These are phyloP conservation scores for Myxocyprinus asiaticus DNA, from an alignment of 2,113 vertebrate genomes.

Conservation along the genomic window DNA sequence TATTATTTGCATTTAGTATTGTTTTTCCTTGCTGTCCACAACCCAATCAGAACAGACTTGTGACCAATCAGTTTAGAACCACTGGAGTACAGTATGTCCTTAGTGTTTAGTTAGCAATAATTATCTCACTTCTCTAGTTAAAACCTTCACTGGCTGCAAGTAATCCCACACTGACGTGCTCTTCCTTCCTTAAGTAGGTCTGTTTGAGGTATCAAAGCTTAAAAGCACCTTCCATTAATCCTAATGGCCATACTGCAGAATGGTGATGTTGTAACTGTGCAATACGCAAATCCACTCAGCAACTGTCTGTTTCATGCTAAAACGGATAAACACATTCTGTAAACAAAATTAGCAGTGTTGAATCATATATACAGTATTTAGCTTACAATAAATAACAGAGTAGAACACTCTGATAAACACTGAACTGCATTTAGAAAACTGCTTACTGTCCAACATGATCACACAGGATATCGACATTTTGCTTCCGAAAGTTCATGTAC, in stretches of 20 bases:
- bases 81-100: too few species aligned
- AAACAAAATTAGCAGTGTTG: too few species aligned
- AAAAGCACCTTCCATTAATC: not conserved
- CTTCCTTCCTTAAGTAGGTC: conserved; percentile 3
- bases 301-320: not conserved
- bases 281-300: not conserved
- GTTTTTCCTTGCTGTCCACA: too few species aligned
- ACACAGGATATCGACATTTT: too few species aligned
- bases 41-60: too few species aligned
- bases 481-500: too few species aligned
- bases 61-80: too few species aligned
- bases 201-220: not conserved
- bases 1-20: too few species aligned
- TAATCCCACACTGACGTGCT: conserved; percentile 18
- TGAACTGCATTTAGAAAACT: not conserved
- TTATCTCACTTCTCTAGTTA: too few species aligned
- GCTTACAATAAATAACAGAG: not conserved
- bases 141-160: not conserved
- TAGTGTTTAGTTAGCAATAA: too few species aligned
- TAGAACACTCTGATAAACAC: not conserved
- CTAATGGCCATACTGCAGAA: not conserved
- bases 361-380: not conserved
- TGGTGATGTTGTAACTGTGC: not conserved
- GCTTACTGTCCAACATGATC: too few species aligned
- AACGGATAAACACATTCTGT: not conserved